phyloP scores from a whole-genome alignment of 2,113 vertebrate species.

The Neolamprologus kungweensis region DNA sequence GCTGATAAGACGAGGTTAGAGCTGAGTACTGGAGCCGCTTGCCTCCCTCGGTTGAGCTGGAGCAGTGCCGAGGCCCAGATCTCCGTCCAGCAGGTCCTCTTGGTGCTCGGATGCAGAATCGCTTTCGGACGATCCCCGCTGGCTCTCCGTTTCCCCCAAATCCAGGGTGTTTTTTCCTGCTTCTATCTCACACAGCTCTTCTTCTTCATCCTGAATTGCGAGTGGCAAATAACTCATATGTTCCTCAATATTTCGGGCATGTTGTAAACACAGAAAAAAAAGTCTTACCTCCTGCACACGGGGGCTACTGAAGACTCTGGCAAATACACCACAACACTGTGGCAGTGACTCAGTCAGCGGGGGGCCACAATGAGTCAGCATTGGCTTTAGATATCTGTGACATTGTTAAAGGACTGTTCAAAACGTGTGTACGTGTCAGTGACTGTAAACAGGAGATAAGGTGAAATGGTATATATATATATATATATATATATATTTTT shows the following conservation, averaged over 20 bases:
- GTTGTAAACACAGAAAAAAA: background rate
- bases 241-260: background rate
- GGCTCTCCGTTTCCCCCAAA: background rate
- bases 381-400: slow-evolving; percentile 76
- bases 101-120: background rate
- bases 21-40: background rate
- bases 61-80: slow-evolving; percentile 34
- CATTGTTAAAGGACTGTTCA: slow-evolving; percentile 63
- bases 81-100: slow-evolving; percentile 51
- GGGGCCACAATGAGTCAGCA: slow-evolving; percentile 77
- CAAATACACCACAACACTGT: slow-evolving; percentile 67
- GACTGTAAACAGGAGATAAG: background rate
- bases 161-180: background rate
- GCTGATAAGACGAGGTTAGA: slow-evolving; percentile 3
- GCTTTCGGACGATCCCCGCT: background rate
- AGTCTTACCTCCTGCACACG: slow-evolving; percentile 62
- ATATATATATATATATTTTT: too few species aligned
- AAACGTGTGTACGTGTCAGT: background rate
- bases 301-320: slow-evolving; percentile 73
- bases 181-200: slow-evolving; percentile 3
- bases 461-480: background rate
- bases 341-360: slow-evolving; percentile 76
- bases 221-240: background rate
- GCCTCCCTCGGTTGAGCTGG: background rate
- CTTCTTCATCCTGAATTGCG: slow-evolving; percentile 17